A percentile compares a stretch with the other conserved stretches of the same genome.
These are phyloP conservation scores for Drosophila cognata DNA, from an alignment of 2,888 invertebrate genomes.

Conservation along the genomic window DNA sequence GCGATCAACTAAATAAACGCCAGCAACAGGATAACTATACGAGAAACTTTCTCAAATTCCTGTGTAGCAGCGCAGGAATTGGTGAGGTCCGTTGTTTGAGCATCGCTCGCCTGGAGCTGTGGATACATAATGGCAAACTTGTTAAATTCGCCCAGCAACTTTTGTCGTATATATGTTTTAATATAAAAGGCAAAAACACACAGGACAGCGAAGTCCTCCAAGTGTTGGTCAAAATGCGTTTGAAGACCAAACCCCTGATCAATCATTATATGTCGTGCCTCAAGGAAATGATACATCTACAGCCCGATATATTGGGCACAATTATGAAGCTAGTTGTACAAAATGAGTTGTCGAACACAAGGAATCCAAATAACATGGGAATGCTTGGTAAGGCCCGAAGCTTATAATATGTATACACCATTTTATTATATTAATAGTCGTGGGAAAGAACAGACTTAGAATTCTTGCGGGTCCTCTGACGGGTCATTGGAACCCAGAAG, in stretches of 20 bases:
- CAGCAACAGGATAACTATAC: constrained; percentile 95
- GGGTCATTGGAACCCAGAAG: background rate
- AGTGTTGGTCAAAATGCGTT: constrained; percentile 93
- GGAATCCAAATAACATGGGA: constrained; percentile 98
- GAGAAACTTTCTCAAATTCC: constrained; percentile 93
- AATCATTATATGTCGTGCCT: constrained; percentile 95
- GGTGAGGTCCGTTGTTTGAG: constrained; percentile 88
- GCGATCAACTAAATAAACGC: constrained; percentile 93
- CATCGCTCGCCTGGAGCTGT: constrained; percentile 91
- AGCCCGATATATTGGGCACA: constrained; percentile 93
- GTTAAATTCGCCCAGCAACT: constrained; percentile 96
- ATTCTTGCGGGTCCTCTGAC: background rate
- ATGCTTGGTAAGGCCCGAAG: constrained; percentile 87
- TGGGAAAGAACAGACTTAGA: background rate
- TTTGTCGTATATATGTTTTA: constrained; percentile 94
- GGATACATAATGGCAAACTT: constrained; percentile 98
- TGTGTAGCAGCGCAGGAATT: constrained; percentile 94
- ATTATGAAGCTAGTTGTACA: constrained; percentile 96
- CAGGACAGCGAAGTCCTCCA: constrained; percentile 92
- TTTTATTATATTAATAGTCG: background rate
- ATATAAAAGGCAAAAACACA: constrained; percentile 90
- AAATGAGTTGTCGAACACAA: constrained; percentile 96
- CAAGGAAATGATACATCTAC: constrained; percentile 94
- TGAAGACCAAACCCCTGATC: constrained; percentile 97
- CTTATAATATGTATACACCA: background rate